phyloP scores from a whole-genome alignment of 2,888 invertebrate species.

The Trichogramma dendrolimi region DNA sequence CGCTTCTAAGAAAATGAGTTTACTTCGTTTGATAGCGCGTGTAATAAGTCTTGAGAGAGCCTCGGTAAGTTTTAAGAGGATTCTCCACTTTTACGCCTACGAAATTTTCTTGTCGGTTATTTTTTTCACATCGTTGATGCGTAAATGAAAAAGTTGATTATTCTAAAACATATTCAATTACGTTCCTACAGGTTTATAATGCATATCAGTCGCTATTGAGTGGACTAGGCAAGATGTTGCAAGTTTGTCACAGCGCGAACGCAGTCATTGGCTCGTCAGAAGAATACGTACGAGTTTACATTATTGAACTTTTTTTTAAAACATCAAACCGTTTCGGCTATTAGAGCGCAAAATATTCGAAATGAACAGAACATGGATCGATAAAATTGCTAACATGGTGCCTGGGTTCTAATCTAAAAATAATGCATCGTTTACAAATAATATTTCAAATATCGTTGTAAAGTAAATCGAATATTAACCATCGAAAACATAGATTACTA shows the following conservation, averaged over 20 bases:
- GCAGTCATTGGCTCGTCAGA: constrained; percentile 36
- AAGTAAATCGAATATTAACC: no score
- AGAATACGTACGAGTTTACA: constrained; percentile 48
- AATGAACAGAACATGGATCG: constrained; percentile 23
- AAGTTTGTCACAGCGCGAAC: constrained; percentile 61
- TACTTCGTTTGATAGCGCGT: no score
- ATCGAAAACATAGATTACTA: no score
- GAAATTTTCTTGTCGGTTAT: no score
- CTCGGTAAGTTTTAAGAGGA: no score
- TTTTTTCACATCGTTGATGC: no score
- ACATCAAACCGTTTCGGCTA: constrained; percentile 30
- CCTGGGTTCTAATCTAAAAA: constrained; percentile 34
- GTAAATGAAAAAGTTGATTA: not conserved
- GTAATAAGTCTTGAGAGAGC: no score
- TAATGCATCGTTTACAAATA: no score
- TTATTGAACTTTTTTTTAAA: constrained; percentile 32
- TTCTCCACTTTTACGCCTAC: no score
- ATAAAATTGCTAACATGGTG: constrained; percentile 45
- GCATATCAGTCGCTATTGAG: constrained; percentile 64
- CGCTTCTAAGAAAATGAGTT: no score
- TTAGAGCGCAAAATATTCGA: constrained; percentile 12
- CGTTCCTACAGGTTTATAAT: constrained; percentile 60
- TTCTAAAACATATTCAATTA: constrained; percentile 12
- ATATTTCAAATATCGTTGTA: no score
- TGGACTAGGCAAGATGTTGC: constrained; percentile 64